These are phyloP conservation scores for Arnoldichthys spilopterus DNA, from an alignment of 2,797 vertebrate genomes.

Conservation along the genomic window DNA sequence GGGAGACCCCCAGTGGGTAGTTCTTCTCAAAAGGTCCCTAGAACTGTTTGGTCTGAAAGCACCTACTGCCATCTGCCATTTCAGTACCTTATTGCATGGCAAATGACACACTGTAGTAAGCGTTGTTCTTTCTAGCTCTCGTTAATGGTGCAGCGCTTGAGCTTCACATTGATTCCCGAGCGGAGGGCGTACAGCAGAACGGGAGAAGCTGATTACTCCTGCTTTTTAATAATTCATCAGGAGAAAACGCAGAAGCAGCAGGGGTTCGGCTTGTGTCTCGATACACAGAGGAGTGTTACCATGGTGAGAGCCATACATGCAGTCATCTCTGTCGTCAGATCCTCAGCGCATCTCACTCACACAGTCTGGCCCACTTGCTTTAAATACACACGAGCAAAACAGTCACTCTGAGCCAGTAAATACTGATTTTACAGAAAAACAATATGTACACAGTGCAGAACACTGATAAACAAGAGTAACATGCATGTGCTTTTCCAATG, in stretches of 20 bases:
- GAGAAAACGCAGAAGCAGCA: constrained; percentile 48
- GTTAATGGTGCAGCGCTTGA: not conserved
- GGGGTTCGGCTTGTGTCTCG: constrained; percentile 37
- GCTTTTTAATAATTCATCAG: constrained; percentile 46
- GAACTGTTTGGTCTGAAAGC: too few species aligned
- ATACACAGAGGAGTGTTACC: constrained; percentile 45
- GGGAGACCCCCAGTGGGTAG: too few species aligned
- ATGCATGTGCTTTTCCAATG: too few species aligned
- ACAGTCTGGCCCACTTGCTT: not conserved
- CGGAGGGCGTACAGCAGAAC: not conserved
- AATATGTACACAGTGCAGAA: constrained; percentile 9
- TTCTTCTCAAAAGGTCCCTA: too few species aligned
- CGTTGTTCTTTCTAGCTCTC: not conserved
- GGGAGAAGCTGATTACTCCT: constrained; percentile 9
- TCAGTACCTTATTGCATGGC: not conserved
- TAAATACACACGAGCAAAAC: not conserved
- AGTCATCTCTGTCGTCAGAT: constrained; percentile 32
- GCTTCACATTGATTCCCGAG: constrained; percentile 28
- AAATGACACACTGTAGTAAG: not conserved
- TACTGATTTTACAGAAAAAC: not conserved
- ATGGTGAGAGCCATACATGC: constrained; percentile 50
- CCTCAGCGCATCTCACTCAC: constrained; percentile 6
- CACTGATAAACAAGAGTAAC: too few species aligned
- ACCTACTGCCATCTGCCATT: too few species aligned
- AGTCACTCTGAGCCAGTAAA: not conserved